Evolutionary conservation across 1,140 invertebrate species (phyloP).

Genomic region (Pachyrhynchus sulphureomaculatus): DNA sequence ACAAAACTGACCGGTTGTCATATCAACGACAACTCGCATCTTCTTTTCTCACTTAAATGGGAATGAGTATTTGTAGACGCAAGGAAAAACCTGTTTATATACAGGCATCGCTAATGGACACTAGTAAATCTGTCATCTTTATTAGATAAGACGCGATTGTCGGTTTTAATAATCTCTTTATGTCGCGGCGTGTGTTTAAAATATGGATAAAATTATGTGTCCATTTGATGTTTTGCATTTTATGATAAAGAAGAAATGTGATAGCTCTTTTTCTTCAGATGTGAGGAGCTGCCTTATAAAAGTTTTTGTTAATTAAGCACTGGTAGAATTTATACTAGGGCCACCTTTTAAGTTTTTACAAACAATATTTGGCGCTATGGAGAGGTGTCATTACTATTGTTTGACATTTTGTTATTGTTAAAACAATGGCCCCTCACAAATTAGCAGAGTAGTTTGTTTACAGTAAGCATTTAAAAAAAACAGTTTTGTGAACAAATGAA

Average conservation of each 20-base stretch:
- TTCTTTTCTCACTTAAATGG: conserved; percentile 24
- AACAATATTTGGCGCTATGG: no score
- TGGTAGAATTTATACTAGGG: no score
- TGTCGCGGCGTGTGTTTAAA: background rate
- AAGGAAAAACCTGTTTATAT: conserved; percentile 17
- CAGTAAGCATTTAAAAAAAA: no score
- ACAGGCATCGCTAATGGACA: conserved; percentile 19
- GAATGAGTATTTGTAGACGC: conserved; percentile 18
- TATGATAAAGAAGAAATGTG: background rate
- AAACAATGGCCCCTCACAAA: no score
- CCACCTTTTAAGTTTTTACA: no score
- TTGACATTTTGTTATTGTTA: no score
- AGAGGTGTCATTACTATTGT: no score
- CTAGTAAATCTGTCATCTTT: conserved; percentile 29
- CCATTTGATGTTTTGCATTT: background rate
- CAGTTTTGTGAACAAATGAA: no score
- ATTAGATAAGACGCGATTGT: conserved; percentile 13
- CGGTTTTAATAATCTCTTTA: conserved; percentile 11
- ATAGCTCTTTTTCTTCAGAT: no score
- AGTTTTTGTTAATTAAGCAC: no score
- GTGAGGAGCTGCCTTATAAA: no score
- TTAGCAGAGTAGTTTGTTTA: no score
- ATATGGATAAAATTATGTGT: background rate
- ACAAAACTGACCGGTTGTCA: conserved; percentile 15
- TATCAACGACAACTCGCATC: conserved; percentile 15